Evolutionary conservation across 2,888 invertebrate species (phyloP), one percentile per base, ranked within the genome.

Genomic region (Apotomis capreana): DNA sequence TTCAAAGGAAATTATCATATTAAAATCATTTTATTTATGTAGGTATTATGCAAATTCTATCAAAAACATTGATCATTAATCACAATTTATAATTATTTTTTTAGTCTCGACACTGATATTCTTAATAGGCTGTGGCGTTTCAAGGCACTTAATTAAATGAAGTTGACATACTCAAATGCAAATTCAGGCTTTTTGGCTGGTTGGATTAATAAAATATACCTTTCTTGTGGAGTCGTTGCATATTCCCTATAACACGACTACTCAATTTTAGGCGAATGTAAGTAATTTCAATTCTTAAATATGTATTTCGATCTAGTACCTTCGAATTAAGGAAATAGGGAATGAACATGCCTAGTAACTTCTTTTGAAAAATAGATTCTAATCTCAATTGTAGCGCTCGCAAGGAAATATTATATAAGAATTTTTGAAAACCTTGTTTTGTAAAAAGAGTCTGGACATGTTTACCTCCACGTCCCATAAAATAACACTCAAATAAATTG

Each of bases 131-230:
- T 15, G 15, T 15, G 2, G 40, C 40, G 40, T 40, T 4, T 40
- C 26, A 36, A 68, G 59, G 54, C 54, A 55, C 52, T 40, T 52
- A 15, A 15, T 59, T 68, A 54, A 68, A 60, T 58, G 13, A 51
- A 13, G 12, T 54, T 36, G 44, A 37, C n/a, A 12, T 12, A 68
- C 10, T 60, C 10, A 57, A 63, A 58, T 57, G 60, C 61, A 51
- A 57, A 58, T 57, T 4, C 15, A 57, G 46, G 8, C 13, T 9
- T 62, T 61, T 68, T 5, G 10, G n/a, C 26, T 26, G 26, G 62
- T 40, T 37, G 62, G 12, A 69, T 61, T 69, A 49, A 61, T 69
- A 26, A 26, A 2, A 36, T 15, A 15, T 13, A 3, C 10, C 8
- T 61, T 61, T 46, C 13, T 62, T 54, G 55, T 49, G 58, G 40